These are phyloP conservation scores for Mycalesis mineus DNA, from an alignment of 2,888 invertebrate genomes.

Conservation along the genomic window DNA sequence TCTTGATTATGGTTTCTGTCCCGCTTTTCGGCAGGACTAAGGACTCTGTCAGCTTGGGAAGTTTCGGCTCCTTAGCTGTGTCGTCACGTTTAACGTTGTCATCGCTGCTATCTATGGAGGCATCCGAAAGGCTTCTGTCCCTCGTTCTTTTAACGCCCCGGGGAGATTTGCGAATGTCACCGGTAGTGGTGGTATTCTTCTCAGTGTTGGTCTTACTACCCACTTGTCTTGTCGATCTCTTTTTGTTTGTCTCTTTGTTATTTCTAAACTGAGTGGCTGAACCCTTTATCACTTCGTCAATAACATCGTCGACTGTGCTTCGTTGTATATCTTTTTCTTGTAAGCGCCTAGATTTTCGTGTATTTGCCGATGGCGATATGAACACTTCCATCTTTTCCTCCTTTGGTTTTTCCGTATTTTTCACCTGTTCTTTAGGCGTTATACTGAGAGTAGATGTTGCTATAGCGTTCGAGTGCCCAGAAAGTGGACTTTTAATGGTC, in stretches of 20 bases:
- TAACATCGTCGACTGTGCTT: slow-evolving; percentile 90
- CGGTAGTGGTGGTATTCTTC: slow-evolving; percentile 35
- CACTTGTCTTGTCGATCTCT: slow-evolving; percentile 78
- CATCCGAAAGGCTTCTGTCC: slow-evolving; percentile 82
- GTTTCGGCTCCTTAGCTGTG: slow-evolving; percentile 45
- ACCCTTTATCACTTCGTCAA: slow-evolving; percentile 92
- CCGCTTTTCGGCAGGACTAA: slow-evolving; percentile 26
- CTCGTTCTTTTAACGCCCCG: slow-evolving; percentile 80
- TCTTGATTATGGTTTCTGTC: slow-evolving; percentile 22
- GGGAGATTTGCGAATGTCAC: slow-evolving; percentile 80
- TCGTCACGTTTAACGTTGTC: slow-evolving; percentile 64
- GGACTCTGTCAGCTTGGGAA: slow-evolving; percentile 38
- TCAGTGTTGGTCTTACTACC: slow-evolving; percentile 52
- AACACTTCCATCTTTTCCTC: slow-evolving; percentile 80
- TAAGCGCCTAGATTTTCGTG: slow-evolving; percentile 88
- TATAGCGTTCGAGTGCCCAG: slow-evolving; percentile 59
- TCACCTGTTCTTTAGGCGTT: slow-evolving; percentile 55
- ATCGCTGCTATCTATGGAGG: slow-evolving; percentile 80
- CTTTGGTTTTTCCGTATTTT: slow-evolving; percentile 53
- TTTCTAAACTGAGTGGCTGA: slow-evolving; percentile 49
- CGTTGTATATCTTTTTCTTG: slow-evolving; percentile 87
- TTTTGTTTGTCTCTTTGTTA: slow-evolving; percentile 57
- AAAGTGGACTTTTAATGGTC: slow-evolving; percentile 86
- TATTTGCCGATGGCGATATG: slow-evolving; percentile 82
- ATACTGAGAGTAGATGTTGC: slow-evolving; percentile 65